Percentiles rank a stretch among this genome's conserved stretches.
phyloP scores from a whole-genome alignment of 1,140 invertebrate genomes.

The Drosophila saltans region DNA sequence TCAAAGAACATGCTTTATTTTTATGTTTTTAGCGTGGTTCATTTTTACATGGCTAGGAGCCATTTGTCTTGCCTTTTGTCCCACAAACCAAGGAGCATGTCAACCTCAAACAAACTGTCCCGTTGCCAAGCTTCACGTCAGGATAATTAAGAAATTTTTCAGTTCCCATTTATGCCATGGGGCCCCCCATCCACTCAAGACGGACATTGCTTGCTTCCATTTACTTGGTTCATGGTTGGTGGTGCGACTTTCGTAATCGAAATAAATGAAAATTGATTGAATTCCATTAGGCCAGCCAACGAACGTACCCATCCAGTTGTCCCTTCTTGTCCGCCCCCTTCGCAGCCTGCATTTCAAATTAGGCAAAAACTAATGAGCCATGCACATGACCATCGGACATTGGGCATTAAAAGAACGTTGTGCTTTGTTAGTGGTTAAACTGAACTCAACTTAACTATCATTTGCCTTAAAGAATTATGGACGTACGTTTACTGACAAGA shows the following conservation, averaged over 20 bases:
- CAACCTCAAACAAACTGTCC: constrained; percentile 38
- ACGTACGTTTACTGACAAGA: neutral
- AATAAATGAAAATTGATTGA: constrained; percentile 83
- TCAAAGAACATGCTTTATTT: constrained; percentile 3
- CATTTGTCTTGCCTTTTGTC: constrained; percentile 77
- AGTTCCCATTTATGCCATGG: constrained; percentile 47
- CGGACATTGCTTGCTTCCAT: constrained; percentile 3
- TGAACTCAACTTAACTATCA: constrained; percentile 42
- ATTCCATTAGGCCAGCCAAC: constrained; percentile 68
- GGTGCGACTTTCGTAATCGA: constrained; percentile 71
- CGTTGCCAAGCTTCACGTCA: constrained; percentile 61
- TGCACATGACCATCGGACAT: constrained; percentile 66
- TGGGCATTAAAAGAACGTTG: constrained; percentile 44
- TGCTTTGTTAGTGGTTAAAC: constrained; percentile 1
- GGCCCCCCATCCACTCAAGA: constrained; percentile 9
- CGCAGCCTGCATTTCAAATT: constrained; percentile 66
- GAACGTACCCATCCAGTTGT: constrained; percentile 1
- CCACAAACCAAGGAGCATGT: constrained; percentile 50
- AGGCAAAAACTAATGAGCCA: constrained; percentile 77
- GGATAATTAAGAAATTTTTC: constrained; percentile 81
- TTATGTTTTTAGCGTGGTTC: constrained; percentile 5
- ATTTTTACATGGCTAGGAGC: constrained; percentile 11
- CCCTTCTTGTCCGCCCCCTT: neutral
- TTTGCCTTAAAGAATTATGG: constrained; percentile 35
- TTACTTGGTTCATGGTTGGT: constrained; percentile 27